Evolutionary conservation across 30 jellyfish, hydroid and myxozoan species (phyloP), one percentile per base, ranked within the genome.

Genomic region (Pseudorhiza aurosa): DNA sequence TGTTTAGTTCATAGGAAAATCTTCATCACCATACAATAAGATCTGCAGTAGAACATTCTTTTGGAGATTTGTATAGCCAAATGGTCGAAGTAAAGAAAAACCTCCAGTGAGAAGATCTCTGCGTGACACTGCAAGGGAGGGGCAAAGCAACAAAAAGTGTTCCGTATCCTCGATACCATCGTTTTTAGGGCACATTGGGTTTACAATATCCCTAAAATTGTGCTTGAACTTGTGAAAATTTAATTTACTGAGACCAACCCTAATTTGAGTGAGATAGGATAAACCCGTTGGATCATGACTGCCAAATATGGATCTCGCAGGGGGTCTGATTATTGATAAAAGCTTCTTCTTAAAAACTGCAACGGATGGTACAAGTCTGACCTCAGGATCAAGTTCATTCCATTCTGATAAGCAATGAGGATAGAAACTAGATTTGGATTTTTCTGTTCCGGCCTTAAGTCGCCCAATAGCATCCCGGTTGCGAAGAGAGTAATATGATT

Each of bases 361-460:
- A 51, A 50, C 72, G 39, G 87, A 76, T 26, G 76, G 83, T 63
- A 76, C 91, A 62, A 79, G 77, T 79, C 91, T 79, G 44, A 79
- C 57, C 71, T 79, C 91, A 21, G 64, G 65, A 26, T 30, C 75
- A 42, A 79, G 81, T 36, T 79, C 69, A 51, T 79, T 79, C 83
- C 83, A 79, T 79, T 79, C 82, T 43, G 74, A 46, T 51, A 77
- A 53, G 58, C 81, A 77, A 45, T 77, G 55, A 63, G 89, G 81
- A 77, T 77, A 77, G 65, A 79, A 79, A 62, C 71, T 79, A 55
- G 91, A 79, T 50, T 79, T 45, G 68, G 30, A 79, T 67, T 79
- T 79, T 79, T 79, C 91, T 58, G 83, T 64, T 62, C 91, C 65
- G 63, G 81, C 91, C 74, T 58, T 62, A 63, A 49, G 63, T 79